Evolutionary conservation across 2,113 vertebrate species (phyloP), one percentile per base, ranked within the genome.

Genomic region (Notothenia coriiceps): DNA sequence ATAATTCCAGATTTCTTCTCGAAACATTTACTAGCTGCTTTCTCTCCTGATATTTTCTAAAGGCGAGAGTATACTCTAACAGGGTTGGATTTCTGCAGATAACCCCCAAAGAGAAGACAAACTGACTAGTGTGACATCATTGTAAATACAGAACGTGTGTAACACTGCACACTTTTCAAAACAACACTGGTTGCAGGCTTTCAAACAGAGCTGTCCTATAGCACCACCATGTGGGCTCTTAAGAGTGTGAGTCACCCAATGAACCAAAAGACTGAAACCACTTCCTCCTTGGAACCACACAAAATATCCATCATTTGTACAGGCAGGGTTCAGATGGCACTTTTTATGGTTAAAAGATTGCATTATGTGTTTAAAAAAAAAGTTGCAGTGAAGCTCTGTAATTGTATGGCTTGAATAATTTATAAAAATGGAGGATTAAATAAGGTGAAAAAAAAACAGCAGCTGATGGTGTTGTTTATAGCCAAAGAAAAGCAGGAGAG

Each of bases 221-320:
- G 73, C 60, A 55, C 89, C 89, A 78, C 69, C 89, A 43, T 74
- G 84, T 91, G 91, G 89, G 4, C n/a, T 43, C 13, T 13, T 29
- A 15, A 12, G 55, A 12, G 6, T 35, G 35, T 40, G 35, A 40
- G 6, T 55, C 47, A n/a, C 10, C 17, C 20, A 33, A n/a, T 20
- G 6, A 40, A 40, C 35, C 35, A 33, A n/a, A 44, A 80, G 18
- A 15, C 3, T 25, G 8, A 20, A 33, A 17, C 7, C 40, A 12
- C 44, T 44, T 72, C 14, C 14, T 22, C 15, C 35, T 3, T 46
- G 20, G 13, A 17, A 52, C 13, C 25, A 55, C 2, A 2, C 3
- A 8, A 15, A 29, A 29, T n/a, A 25, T 54, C 6, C 3, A 25
- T 40, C 5, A 54, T 10, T 3, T 46, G 72, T 43, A 4, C 40